A percentile compares a stretch with the other conserved stretches of the same genome.
phyloP scores from a whole-genome alignment of 1,140 invertebrate species.

The Papilio aristodemus region DNA sequence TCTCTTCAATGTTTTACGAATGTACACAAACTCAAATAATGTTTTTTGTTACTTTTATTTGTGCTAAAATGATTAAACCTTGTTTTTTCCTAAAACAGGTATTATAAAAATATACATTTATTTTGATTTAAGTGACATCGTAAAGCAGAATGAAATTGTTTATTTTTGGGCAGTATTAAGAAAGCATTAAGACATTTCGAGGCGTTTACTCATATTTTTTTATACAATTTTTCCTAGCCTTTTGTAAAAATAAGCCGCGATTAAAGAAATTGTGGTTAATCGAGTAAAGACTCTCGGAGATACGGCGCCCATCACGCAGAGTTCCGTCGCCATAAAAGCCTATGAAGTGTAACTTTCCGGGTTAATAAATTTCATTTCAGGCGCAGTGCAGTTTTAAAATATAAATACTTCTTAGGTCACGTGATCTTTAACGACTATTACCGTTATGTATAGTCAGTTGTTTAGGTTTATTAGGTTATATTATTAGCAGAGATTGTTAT shows the following conservation, averaged over 20 bases:
- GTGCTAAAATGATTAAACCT: too few species aligned
- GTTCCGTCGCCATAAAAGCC: slow-evolving; percentile 26
- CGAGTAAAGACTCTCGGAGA: slow-evolving; percentile 23
- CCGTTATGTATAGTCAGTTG: background rate
- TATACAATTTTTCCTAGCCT: slow-evolving; percentile 13
- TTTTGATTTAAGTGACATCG: background rate
- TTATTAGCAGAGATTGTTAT: too few species aligned
- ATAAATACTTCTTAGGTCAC: slow-evolving; percentile 12
- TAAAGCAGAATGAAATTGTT: slow-evolving; percentile 63
- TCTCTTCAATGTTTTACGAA: too few species aligned
- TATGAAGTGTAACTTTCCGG: slow-evolving; percentile 28
- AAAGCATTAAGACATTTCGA: slow-evolving; percentile 52
- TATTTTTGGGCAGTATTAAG: slow-evolving; percentile 63
- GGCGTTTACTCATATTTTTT: background rate
- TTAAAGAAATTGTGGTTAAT: slow-evolving; percentile 32
- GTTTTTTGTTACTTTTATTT: too few species aligned
- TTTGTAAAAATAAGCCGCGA: slow-evolving; percentile 8
- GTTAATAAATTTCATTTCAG: slow-evolving; percentile 21
- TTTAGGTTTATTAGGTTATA: background rate
- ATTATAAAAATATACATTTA: too few species aligned
- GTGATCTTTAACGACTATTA: background rate
- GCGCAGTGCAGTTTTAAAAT: background rate
- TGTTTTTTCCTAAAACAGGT: too few species aligned
- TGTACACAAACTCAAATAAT: too few species aligned
- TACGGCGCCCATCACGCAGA: background rate